Percentiles rank a stretch among this genome's conserved stretches.
Conservation (phyloP, 1,140 invertebrate genomes). For the Bradysia coprophila region DNA sequence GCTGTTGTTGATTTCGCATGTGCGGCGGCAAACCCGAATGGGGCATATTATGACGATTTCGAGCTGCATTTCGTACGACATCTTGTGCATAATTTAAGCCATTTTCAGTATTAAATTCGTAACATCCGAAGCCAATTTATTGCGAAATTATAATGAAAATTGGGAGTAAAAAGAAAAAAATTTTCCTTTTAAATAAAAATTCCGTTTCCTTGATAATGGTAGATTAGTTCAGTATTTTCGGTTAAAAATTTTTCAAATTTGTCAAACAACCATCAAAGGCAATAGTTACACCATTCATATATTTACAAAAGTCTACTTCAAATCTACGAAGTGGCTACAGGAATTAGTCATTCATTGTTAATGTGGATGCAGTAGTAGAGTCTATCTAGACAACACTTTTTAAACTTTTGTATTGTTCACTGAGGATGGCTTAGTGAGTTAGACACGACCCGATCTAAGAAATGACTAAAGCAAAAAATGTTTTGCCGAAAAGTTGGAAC, state of each 20-base stretch:
- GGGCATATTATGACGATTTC: slow-evolving; percentile 14
- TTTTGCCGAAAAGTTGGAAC: no score
- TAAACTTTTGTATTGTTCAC: no score
- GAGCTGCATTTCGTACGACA: slow-evolving; percentile 18
- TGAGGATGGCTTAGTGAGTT: no score
- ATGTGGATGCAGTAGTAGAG: no score
- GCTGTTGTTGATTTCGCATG: slow-evolving; percentile 15
- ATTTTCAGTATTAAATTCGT: slow-evolving; percentile 3
- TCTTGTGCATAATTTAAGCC: slow-evolving; percentile 20
- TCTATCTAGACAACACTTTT: no score
- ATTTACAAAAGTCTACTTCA: no score
- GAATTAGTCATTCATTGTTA: no score
- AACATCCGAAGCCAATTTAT: slow-evolving; percentile 4
- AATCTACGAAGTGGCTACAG: no score
- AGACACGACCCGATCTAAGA: no score
- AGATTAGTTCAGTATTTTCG: not conserved
- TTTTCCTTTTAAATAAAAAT: not conserved
- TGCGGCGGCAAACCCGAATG: slow-evolving; percentile 20
- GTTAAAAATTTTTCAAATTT: not conserved
- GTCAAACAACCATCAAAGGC: no score
- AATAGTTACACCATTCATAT: no score
- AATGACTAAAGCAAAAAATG: no score
- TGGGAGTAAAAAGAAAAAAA: not conserved
- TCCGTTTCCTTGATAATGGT: slow-evolving; percentile 6
- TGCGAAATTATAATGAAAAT: not conserved